A percentile compares a stretch with the other conserved stretches of the same genome.
Conservation (phyloP, 2,888 invertebrate genomes). For the Agrochola lota region DNA sequence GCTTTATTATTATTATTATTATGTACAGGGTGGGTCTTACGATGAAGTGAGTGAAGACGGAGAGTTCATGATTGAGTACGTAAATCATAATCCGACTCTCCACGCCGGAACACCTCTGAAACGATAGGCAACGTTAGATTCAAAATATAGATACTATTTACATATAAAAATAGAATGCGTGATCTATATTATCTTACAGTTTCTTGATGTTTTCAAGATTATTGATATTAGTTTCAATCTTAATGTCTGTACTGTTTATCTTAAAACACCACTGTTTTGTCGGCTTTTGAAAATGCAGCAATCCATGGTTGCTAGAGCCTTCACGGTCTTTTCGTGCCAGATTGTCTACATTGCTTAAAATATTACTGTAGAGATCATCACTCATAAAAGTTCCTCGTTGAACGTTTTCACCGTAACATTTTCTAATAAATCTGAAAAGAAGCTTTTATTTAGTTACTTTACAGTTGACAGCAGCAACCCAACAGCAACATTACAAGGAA, state of each 20-base stretch:
- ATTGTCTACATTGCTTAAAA: not conserved
- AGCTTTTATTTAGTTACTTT: not conserved
- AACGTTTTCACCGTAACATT: conserved; percentile 49
- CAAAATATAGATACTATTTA: not conserved
- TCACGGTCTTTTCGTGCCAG: not conserved
- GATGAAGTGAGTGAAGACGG: not conserved
- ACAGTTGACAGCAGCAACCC: not conserved
- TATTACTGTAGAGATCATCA: conserved; percentile 10
- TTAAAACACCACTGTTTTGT: conserved; percentile 81
- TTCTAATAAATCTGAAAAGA: conserved; percentile 51
- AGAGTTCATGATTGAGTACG: not conserved
- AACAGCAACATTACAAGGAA: not conserved
- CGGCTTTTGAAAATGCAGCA: conserved; percentile 65
- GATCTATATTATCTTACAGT: conserved; percentile 72
- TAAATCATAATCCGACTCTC: conserved; percentile 67
- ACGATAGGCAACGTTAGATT: conserved; percentile 30
- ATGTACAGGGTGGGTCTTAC: not conserved
- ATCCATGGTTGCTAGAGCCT: conserved; percentile 4
- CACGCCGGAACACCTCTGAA: conserved; percentile 76
- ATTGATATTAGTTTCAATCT: conserved; percentile 22
- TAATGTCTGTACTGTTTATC: conserved; percentile 59
- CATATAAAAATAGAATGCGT: not conserved
- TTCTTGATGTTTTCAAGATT: conserved; percentile 75
- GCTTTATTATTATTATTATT: not conserved
- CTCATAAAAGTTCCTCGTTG: not conserved